Evolutionary conservation across 2,113 vertebrate genomes (phyloP).

Genomic region (Lagopus leucura): DNA sequence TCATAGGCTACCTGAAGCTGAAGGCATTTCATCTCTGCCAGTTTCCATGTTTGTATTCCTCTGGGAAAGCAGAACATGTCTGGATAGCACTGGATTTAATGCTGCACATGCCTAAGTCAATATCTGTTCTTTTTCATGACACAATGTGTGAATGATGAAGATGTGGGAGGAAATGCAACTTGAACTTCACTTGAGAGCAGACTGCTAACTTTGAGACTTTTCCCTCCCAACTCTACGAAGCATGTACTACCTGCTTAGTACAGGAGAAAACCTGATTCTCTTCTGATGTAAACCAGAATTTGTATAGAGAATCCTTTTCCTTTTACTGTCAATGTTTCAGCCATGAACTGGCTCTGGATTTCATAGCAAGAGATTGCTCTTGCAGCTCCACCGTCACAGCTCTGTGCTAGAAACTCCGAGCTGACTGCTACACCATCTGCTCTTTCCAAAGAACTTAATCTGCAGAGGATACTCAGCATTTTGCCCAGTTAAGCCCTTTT

Average conservation of each 20-base stretch:
- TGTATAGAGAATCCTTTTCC: background rate
- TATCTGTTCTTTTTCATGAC: background rate
- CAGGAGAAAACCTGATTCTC: background rate
- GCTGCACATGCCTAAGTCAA: background rate
- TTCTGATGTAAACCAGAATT: background rate
- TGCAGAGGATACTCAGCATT: background rate
- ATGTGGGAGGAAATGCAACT: background rate
- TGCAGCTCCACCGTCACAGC: background rate
- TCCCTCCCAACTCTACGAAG: background rate
- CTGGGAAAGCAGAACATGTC: background rate
- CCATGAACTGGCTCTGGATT: background rate
- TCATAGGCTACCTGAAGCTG: background rate
- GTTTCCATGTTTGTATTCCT: background rate
- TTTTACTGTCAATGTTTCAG: background rate
- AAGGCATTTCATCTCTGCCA: background rate
- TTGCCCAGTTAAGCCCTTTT: background rate
- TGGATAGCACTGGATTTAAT: background rate
- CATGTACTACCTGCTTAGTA: conserved; percentile 16
- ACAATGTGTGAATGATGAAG: background rate
- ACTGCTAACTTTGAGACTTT: background rate
- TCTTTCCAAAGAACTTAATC: background rate
- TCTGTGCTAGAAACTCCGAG: background rate
- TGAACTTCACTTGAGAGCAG: background rate
- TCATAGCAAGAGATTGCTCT: background rate
- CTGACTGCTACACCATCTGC: background rate